These are phyloP conservation scores for Drosophila sordidula DNA, from an alignment of 2,888 invertebrate species.

Conservation along the genomic window DNA sequence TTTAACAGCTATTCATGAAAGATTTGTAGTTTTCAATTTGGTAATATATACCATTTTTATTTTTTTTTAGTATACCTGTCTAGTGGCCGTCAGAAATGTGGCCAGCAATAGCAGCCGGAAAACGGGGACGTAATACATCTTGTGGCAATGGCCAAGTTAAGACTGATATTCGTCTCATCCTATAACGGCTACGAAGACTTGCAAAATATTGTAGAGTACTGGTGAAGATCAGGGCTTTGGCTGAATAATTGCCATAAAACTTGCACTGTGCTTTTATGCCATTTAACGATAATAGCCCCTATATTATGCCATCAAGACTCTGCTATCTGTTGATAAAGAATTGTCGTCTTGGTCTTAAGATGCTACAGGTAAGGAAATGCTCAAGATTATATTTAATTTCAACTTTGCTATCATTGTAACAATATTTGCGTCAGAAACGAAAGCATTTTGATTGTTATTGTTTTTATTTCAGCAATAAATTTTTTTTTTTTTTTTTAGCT, in stretches of 20 bases:
- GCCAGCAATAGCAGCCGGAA: constrained; percentile 11
- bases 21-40: no score
- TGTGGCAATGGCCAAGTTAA: constrained; percentile 2
- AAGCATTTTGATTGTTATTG: background rate
- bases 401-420: background rate
- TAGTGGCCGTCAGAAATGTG: constrained; percentile 3
- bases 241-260: background rate
- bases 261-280: background rate
- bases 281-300: background rate
- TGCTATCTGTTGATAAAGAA: constrained; percentile 7
- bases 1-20: no score
- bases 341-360: background rate
- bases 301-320: background rate
- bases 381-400: background rate
- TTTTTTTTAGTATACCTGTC: no score
- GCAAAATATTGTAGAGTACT: background rate
- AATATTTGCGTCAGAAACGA: background rate
- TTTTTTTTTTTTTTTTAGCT: no score
- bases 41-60: no score
- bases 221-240: constrained; percentile 1
- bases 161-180: constrained; percentile 23
- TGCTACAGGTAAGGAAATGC: background rate
- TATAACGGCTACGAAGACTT: constrained; percentile 15
- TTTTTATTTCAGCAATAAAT: background rate
- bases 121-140: constrained; percentile 20